Evolutionary conservation across 2,113 vertebrate genomes (phyloP), one percentile per base, ranked within the genome.

Genomic region (Aptenodytes forsteri): DNA sequence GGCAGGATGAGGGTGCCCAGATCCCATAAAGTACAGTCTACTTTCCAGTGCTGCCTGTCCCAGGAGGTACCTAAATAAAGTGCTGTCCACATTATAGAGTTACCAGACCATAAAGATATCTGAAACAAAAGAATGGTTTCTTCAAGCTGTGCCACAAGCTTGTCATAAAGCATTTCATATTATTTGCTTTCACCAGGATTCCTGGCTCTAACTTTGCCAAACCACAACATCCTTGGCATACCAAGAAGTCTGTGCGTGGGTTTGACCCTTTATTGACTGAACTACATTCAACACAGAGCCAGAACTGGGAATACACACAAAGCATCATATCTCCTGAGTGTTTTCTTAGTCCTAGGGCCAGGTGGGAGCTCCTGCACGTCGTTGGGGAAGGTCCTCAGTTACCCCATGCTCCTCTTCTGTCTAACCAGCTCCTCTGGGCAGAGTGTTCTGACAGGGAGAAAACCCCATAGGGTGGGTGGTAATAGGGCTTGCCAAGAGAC

Each of bases 201-300:
- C 10, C 21, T 56, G 36, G 22, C 30, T 50, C 21, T 62, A 19
- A 61, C 19, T 55, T 86, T 71, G 34, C 21, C 36, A 89, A 87
- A 40, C 30, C 38, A 78, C 55, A 91, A 9, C 16, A 59, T 55
- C 23, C 7, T n/a, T 26, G 23, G 25, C 15, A 66, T 26, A 34
- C 5, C 6, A 50, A 65, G 32, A 89, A 83, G 15, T 13, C 40
- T 75, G 13, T 0, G 0, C 9, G 4, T 42, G 25, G 18, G 3
- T 83, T 70, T 70, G 10, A 17, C 26, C n/a, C 46, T 6, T 59
- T 69, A 46, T 16, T 78, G n/a, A 54, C 59, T 36, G n/a, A 65
- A 69, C 6, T 65, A 26, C 29, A 6, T 30, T 56, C 13, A 61
- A 17, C 20, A 50, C 13, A 32, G n/a, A 58, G 11, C 3, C 21